phyloP scores from a whole-genome alignment of 2,797 vertebrate species.

The Spheniscus humboldti region DNA sequence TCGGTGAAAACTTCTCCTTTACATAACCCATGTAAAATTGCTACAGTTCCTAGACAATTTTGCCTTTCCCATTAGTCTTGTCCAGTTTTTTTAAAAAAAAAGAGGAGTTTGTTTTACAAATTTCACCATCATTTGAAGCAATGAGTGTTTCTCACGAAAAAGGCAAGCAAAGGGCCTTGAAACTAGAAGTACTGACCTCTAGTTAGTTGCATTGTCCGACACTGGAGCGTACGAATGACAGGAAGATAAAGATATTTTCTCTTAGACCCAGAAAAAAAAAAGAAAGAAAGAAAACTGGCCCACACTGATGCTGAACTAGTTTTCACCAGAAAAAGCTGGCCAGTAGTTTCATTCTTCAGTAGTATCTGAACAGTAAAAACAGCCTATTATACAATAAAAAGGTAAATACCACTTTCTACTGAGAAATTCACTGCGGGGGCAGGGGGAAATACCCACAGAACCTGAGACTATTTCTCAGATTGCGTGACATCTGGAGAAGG shows the following conservation, averaged over 20 bases:
- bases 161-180: not conserved
- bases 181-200: not conserved
- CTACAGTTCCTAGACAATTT: not conserved
- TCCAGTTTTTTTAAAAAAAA: not conserved
- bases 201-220: not conserved
- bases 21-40: not conserved
- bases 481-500: not conserved
- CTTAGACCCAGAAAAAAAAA: not conserved
- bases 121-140: not conserved
- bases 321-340: not conserved
- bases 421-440: not conserved
- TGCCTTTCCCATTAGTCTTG: not conserved
- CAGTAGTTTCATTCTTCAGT: not conserved
- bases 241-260: not conserved
- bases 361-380: not conserved
- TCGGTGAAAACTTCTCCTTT: not conserved
- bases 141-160: not conserved
- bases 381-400: not conserved
- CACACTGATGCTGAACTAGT: not conserved
- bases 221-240: not conserved
- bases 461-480: not conserved
- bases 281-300: not conserved
- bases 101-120: not conserved
- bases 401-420: not conserved
- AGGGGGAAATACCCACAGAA: not conserved